Evolutionary conservation across 2,888 invertebrate species (phyloP), one percentile per base, ranked within the genome.

Genomic region (Drosophila nigritarsus): DNA sequence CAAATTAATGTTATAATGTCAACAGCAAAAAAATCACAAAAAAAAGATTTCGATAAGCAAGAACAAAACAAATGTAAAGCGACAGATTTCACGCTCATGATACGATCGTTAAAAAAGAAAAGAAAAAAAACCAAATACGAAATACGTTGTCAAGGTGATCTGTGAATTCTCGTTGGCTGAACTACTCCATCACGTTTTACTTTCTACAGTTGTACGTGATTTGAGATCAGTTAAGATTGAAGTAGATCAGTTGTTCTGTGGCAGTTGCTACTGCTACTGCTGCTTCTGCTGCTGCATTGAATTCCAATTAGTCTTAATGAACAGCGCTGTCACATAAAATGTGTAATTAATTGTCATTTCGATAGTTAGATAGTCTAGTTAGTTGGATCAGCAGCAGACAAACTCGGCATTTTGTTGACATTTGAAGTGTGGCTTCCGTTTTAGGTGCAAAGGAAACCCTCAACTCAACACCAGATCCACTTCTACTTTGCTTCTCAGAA

Each of bases 1-100:
- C 89, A 86, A 90, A 91, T 90, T 91, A 89, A 91, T 91, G 90
- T 82, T 15, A 80, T 75, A 27, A 45, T 83, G 84, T 78, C 84
- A 78, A 71, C 63, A n/a, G 29, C 56, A 63, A 67, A 58, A 7
- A 67, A 67, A 62, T 40, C 54, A 20, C 20, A 7, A 45, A 15
- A 45, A 38, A 36, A 20, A 42, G 29, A 38, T 59, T 6, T 42
- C 75, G 79, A 78, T 78, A 74, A 69, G 20, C 67, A 42, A 59
- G 58, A 66, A 49, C 48, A 51, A 63, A n/a, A 20, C 51, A 51
- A n/a, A 29, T 29, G 20, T 15, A 50, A 36, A 50, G 48, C 60
- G 85, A 66, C 75, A 87, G 86, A 87, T 87, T 89, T 87, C 78
- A 88, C 76, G 86, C 88, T 75, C 77, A 87, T 53, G 86, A 87